phyloP scores from a whole-genome alignment of 2,888 invertebrate species.

The Euproctis similis region DNA sequence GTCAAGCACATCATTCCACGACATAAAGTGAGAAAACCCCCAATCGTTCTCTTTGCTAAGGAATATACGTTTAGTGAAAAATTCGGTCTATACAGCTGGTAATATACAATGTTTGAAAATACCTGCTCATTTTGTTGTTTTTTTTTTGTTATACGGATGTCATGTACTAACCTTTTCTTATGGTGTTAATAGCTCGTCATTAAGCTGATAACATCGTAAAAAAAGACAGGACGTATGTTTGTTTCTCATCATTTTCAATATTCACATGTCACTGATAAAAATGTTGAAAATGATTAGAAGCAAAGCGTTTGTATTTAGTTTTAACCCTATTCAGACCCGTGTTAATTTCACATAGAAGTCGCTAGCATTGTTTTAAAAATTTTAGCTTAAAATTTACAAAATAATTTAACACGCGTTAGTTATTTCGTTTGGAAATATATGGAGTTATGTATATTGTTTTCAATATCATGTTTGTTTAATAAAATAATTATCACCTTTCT shows the following conservation, averaged over 20 bases:
- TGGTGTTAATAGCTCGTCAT: neutral
- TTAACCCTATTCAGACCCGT: too few species aligned
- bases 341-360: too few species aligned
- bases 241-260: neutral
- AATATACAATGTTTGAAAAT: neutral
- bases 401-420: too few species aligned
- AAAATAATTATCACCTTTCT: too few species aligned
- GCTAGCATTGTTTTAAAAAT: too few species aligned
- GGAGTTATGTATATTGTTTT: too few species aligned
- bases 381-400: too few species aligned
- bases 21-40: constrained; percentile 99
- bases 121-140: constrained; percentile 1
- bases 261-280: neutral
- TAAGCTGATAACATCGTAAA: constrained; percentile 1
- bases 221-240: neutral
- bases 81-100: too few species aligned
- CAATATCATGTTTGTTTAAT: too few species aligned
- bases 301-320: too few species aligned
- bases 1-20: constrained; percentile 95
- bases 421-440: too few species aligned
- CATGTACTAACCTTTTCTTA: neutral
- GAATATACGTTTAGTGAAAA: neutral
- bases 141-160: too few species aligned
- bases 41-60: constrained; percentile 85
- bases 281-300: neutral